Evolutionary conservation across 2,888 invertebrate species (phyloP).

Genomic region (Tupiocoris notatus): DNA sequence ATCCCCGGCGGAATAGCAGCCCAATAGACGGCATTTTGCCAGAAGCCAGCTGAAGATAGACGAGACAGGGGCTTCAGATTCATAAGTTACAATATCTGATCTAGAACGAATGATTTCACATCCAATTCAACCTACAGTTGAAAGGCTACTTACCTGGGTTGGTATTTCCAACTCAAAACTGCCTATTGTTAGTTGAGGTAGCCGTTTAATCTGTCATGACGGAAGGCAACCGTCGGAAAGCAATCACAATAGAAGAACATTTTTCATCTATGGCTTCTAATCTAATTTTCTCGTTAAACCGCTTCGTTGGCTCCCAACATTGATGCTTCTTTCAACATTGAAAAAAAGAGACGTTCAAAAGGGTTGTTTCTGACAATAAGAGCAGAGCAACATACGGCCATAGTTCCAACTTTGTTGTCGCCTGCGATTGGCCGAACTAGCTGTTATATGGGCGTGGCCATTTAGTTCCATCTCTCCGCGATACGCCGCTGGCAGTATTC

Average conservation of each 20-base stretch:
- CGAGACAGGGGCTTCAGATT: background rate
- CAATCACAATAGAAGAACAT: conserved; percentile 27
- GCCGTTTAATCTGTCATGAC: conserved; percentile 32
- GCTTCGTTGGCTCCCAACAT: conserved; percentile 29
- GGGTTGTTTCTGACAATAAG: conserved; percentile 19
- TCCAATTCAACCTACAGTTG: background rate
- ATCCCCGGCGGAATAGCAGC: too few relatives aligned
- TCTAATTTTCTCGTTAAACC: conserved; percentile 39
- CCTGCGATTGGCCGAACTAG: conserved; percentile 14
- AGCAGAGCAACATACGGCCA: conserved; percentile 15
- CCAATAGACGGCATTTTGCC: background rate
- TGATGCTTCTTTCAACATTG: background rate
- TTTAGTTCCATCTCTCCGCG: background rate
- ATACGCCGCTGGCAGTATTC: background rate
- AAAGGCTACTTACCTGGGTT: background rate
- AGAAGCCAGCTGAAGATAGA: background rate
- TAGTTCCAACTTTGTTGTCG: background rate
- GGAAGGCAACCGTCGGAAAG: conserved; percentile 27
- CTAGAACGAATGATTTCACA: conserved; percentile 38
- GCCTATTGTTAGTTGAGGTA: conserved; percentile 1
- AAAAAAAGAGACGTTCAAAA: conserved; percentile 6
- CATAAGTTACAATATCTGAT: conserved; percentile 38
- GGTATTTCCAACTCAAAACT: background rate
- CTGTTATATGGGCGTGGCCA: conserved; percentile 26
- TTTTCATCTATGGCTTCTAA: conserved; percentile 39